These are phyloP conservation scores for Atlantisia rogersi DNA, from an alignment of 2,113 vertebrate genomes.

Conservation along the genomic window DNA sequence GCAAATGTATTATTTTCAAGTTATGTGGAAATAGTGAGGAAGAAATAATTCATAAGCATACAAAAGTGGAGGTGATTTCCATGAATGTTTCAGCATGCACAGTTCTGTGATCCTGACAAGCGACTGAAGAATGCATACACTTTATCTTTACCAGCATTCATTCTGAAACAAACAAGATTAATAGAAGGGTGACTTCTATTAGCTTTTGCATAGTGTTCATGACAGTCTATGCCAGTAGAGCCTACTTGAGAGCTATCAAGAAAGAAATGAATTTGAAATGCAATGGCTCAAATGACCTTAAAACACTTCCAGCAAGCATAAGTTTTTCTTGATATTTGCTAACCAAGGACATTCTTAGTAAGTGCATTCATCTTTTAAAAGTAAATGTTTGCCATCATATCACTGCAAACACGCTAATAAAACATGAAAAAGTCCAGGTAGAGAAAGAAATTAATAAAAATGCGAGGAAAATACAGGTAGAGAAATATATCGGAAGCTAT, in stretches of 20 bases:
- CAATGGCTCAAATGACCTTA: not conserved
- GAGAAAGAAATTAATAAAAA: not conserved
- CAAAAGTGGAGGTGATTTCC: not conserved
- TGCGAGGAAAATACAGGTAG: not conserved
- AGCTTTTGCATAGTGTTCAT: not conserved
- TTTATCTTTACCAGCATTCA: not conserved
- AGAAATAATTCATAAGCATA: not conserved
- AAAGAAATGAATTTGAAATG: not conserved
- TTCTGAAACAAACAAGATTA: not conserved
- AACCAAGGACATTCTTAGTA: not conserved
- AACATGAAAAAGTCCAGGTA: not conserved
- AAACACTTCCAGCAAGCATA: not conserved
- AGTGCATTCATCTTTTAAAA: not conserved
- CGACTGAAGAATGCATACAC: not conserved
- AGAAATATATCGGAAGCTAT: not conserved
- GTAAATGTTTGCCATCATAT: not conserved
- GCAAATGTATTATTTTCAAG: not conserved
- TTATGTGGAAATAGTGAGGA: not conserved
- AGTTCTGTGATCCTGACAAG: not conserved
- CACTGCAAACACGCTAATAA: not conserved
- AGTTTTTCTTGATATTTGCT: not conserved
- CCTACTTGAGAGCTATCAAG: not conserved
- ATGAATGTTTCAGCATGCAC: not conserved
- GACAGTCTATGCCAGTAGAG: not conserved
- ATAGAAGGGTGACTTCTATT: not conserved